Conservation (phyloP, 2,888 invertebrate species). For the Molorchus minor region DNA sequence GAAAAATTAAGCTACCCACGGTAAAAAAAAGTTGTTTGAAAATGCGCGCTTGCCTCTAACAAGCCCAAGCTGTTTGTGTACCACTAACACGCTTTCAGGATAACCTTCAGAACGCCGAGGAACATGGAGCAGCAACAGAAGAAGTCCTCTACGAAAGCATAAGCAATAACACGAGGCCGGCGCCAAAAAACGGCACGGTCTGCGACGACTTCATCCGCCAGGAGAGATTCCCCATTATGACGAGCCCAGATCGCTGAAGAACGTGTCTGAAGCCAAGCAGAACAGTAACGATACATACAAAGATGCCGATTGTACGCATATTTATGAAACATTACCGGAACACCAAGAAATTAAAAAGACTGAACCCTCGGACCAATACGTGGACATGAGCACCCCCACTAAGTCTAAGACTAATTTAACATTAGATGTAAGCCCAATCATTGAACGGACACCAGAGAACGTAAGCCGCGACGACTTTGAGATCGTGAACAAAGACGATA, state of each 20-base stretch:
- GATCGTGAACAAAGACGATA: slow-evolving; percentile 23
- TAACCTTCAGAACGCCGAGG: slow-evolving; percentile 48
- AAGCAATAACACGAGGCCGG: slow-evolving; percentile 31
- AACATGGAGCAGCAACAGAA: slow-evolving; percentile 43
- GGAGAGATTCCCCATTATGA: slow-evolving; percentile 51
- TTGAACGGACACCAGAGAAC: slow-evolving; percentile 32
- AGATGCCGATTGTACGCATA: slow-evolving; percentile 40
- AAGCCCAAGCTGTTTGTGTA: slow-evolving; percentile 31
- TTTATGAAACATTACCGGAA: slow-evolving; percentile 49
- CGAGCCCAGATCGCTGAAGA: slow-evolving; percentile 37
- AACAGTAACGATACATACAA: slow-evolving; percentile 41
- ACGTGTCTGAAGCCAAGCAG: slow-evolving; percentile 35
- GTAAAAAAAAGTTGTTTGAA: slow-evolving; percentile 14
- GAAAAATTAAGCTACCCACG: no score
- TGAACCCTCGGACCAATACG: slow-evolving; percentile 51
- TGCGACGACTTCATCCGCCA: slow-evolving; percentile 52
- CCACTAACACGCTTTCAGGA: slow-evolving; percentile 56
- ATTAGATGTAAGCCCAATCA: slow-evolving; percentile 35
- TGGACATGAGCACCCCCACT: slow-evolving; percentile 37
- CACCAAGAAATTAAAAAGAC: slow-evolving; percentile 46
- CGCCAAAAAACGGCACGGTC: slow-evolving; percentile 39
- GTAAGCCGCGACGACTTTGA: slow-evolving; percentile 31
- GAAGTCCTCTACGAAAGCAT: slow-evolving; percentile 51
- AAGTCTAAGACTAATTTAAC: slow-evolving; percentile 28
- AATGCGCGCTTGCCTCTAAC: slow-evolving; percentile 24